These are phyloP conservation scores for Oscheius sp. DNA, from an alignment of 2,888 invertebrate genomes.

Conservation along the genomic window DNA sequence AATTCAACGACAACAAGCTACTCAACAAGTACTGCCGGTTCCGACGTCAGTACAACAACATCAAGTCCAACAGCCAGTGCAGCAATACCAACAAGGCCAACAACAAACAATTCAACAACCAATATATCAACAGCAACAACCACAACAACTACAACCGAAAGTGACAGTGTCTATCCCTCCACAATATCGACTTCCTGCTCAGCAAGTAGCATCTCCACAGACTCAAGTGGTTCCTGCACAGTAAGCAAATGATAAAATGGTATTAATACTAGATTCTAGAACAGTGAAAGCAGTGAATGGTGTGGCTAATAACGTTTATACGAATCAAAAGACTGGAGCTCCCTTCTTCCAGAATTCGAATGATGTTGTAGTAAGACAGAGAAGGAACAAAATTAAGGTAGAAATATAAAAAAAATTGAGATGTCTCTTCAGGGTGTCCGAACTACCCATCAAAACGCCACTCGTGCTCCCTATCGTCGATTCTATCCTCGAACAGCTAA, in stretches of 20 bases:
- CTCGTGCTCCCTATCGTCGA: constrained; percentile 12
- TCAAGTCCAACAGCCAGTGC: not conserved
- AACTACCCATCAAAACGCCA: not conserved
- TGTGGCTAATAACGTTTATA: not conserved
- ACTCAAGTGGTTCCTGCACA: not conserved
- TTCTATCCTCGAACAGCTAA: constrained; percentile 25
- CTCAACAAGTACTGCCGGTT: not conserved
- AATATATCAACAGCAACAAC: not conserved
- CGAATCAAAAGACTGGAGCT: not conserved
- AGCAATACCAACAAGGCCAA: constrained; percentile 1
- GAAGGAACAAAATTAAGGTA: not conserved
- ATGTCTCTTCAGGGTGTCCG: not conserved
- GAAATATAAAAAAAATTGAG: not conserved
- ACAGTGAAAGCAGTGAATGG: constrained; percentile 1
- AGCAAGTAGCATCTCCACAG: not conserved
- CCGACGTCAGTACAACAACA: not conserved
- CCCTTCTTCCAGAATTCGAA: not conserved
- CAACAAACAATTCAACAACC: not conserved
- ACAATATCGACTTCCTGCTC: not conserved
- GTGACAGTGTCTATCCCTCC: not conserved
- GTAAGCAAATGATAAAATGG: not conserved
- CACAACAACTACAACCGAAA: not conserved
- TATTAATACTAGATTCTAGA: not conserved
- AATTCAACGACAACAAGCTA: not conserved
- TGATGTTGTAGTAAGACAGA: not conserved